These are phyloP conservation scores for Drosophila pseudotakahashii DNA, from an alignment of 2,888 invertebrate species.

Conservation along the genomic window DNA sequence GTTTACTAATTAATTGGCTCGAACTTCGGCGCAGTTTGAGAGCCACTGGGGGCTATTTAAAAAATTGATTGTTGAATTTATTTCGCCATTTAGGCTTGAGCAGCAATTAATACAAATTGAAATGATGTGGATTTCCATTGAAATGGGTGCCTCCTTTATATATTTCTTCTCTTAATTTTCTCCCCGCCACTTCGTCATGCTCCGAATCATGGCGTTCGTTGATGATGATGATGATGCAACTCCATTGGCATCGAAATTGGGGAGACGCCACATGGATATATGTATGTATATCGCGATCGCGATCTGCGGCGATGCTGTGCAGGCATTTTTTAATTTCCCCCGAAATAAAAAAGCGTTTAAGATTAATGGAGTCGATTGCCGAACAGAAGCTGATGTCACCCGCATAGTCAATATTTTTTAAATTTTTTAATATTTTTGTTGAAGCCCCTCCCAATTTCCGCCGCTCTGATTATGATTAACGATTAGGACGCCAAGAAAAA, in stretches of 20 bases:
- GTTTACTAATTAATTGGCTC: slow-evolving; percentile 72
- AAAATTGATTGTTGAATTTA: slow-evolving; percentile 32
- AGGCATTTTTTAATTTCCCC: slow-evolving; percentile 61
- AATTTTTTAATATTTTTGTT: slow-evolving; percentile 3
- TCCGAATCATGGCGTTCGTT: slow-evolving; percentile 41
- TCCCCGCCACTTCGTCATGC: slow-evolving; percentile 48
- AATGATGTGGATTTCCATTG: slow-evolving; percentile 45
- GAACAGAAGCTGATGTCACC: slow-evolving; percentile 37
- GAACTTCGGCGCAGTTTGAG: slow-evolving; percentile 30
- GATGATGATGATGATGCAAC: slow-evolving; percentile 60
- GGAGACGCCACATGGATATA: slow-evolving; percentile 18
- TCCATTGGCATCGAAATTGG: slow-evolving; percentile 41
- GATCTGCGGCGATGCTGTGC: slow-evolving; percentile 29
- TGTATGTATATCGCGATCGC: slow-evolving; percentile 18
- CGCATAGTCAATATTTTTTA: slow-evolving; percentile 13
- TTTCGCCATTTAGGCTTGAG: slow-evolving; percentile 48
- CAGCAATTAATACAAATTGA: slow-evolving; percentile 69
- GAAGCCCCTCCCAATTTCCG: slow-evolving; percentile 16
- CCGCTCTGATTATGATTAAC: slow-evolving; percentile 28
- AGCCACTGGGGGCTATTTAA: slow-evolving; percentile 12
- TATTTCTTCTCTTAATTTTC: slow-evolving; percentile 23
- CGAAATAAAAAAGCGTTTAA: slow-evolving; percentile 46
- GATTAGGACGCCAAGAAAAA: slow-evolving; percentile 4
- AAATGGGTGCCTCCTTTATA: slow-evolving; percentile 33
- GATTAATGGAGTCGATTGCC: slow-evolving; percentile 38